Percentiles rank a stretch among this genome's conserved stretches.
Conservation (phyloP, 2,113 vertebrate species). For the Ondatra zibethicus region DNA sequence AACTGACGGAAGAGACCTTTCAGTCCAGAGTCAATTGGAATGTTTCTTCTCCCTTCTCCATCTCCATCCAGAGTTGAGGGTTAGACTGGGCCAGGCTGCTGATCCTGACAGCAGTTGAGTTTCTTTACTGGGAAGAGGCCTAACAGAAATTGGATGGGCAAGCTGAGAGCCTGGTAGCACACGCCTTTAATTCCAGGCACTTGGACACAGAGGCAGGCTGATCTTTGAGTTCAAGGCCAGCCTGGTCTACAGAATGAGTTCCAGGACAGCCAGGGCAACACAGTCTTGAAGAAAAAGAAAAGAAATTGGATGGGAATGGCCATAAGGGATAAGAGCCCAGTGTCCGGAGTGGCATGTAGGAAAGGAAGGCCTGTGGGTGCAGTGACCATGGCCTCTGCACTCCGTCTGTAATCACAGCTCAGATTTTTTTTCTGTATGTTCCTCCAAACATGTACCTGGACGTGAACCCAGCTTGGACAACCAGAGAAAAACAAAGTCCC, state of each 20-base stretch:
- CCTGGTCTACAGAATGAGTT: neutral
- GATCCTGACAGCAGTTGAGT: neutral
- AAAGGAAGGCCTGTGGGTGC: neutral
- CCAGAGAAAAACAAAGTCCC: neutral
- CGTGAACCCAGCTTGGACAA: neutral
- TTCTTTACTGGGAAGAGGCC: neutral
- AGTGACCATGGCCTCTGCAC: too few relatives aligned
- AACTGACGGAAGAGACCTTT: neutral
- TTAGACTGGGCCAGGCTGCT: neutral
- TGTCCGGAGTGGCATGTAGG: neutral
- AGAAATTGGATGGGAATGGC: neutral
- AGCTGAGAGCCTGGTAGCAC: accelerated
- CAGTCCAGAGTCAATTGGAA: neutral
- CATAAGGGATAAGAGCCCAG: neutral
- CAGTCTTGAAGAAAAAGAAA: neutral
- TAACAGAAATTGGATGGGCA: neutral
- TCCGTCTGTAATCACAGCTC: neutral
- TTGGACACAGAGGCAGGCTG: neutral
- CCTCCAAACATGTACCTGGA: neutral
- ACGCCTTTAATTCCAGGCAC: neutral
- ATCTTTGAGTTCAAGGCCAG: neutral
- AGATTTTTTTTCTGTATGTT: neutral
- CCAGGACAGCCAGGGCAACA: neutral
- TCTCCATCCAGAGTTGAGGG: neutral
- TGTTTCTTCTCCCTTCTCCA: neutral